phyloP scores from a whole-genome alignment of 2,797 vertebrate genomes.

The Sebastes matsubarae region DNA sequence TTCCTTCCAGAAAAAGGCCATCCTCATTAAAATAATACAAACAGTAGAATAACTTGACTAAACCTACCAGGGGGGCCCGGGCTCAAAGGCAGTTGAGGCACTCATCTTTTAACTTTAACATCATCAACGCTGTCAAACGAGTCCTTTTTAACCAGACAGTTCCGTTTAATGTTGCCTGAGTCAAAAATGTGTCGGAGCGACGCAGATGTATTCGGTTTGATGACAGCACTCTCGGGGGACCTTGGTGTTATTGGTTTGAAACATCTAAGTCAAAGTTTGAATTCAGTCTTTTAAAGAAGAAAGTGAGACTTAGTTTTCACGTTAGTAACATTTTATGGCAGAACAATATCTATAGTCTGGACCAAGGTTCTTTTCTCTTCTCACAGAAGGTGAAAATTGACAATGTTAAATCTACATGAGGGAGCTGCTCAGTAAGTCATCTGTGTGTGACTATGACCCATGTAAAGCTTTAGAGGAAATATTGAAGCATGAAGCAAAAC shows the following conservation, averaged over 20 bases:
- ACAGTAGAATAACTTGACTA: conserved; percentile 66
- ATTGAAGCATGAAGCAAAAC: not conserved
- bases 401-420: not conserved
- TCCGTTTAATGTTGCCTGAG: conserved; percentile 72
- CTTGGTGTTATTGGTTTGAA: conserved; percentile 81
- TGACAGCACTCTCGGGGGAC: conserved; percentile 69
- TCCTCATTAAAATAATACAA: conserved; percentile 77
- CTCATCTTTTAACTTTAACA: conserved; percentile 81
- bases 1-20: conserved; percentile 46
- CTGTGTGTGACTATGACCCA: not conserved
- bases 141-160: conserved; percentile 64
- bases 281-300: conserved; percentile 64
- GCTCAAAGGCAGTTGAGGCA: conserved; percentile 76
- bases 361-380: conserved; percentile 4
- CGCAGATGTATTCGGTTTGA: conserved; percentile 82
- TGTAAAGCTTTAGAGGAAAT: not conserved
- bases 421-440: not conserved
- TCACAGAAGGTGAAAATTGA: not conserved
- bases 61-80: conserved; percentile 66
- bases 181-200: conserved; percentile 69
- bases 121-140: conserved; percentile 81
- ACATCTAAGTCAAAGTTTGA: conserved; percentile 74
- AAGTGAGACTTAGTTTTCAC: conserved; percentile 63
- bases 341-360: conserved; percentile 59
- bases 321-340: conserved; percentile 44